phyloP scores from a whole-genome alignment of 2,888 invertebrate genomes.

The Cordylochernes scorpioides region DNA sequence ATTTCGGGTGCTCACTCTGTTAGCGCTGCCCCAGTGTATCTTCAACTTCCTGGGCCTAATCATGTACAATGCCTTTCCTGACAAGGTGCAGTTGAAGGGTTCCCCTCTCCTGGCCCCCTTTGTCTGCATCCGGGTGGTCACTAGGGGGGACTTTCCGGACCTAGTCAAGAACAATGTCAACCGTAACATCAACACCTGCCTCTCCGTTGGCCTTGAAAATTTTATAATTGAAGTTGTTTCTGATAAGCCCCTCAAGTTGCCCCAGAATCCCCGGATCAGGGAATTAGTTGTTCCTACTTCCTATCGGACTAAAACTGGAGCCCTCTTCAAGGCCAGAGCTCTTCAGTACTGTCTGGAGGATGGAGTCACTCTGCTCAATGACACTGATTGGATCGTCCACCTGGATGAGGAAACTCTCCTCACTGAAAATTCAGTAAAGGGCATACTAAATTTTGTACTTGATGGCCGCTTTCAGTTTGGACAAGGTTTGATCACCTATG shows the following conservation, averaged over 20 bases:
- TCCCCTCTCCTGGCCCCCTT: constrained; percentile 75
- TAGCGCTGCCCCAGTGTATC: constrained; percentile 58
- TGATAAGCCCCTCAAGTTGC: constrained; percentile 36
- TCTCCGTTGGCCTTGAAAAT: constrained; percentile 71
- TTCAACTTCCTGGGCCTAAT: constrained; percentile 63
- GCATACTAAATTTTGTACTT: constrained; percentile 71
- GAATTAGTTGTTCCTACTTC: constrained; percentile 53
- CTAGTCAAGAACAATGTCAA: constrained; percentile 60
- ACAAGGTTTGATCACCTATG: constrained; percentile 81
- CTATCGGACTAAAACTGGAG: constrained; percentile 67
- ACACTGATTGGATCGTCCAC: constrained; percentile 88
- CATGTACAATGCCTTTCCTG: constrained; percentile 78
- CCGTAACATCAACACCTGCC: constrained; percentile 58
- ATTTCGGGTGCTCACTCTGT: constrained; percentile 46
- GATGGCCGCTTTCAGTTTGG: constrained; percentile 87
- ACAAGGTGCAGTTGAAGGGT: constrained; percentile 59
- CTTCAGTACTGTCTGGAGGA: constrained; percentile 83
- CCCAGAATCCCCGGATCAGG: constrained; percentile 41
- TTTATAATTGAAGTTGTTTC: constrained; percentile 88
- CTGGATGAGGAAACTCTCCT: constrained; percentile 83
- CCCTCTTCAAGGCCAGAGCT: constrained; percentile 75
- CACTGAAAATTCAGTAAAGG: constrained; percentile 65
- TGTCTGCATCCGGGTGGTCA: constrained; percentile 75
- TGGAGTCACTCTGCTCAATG: constrained; percentile 48
- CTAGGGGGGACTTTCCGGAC: constrained; percentile 73